Evolutionary conservation across 2,888 invertebrate genomes (phyloP).

Genomic region (Scaptodrosophila latifasciaeformis): DNA sequence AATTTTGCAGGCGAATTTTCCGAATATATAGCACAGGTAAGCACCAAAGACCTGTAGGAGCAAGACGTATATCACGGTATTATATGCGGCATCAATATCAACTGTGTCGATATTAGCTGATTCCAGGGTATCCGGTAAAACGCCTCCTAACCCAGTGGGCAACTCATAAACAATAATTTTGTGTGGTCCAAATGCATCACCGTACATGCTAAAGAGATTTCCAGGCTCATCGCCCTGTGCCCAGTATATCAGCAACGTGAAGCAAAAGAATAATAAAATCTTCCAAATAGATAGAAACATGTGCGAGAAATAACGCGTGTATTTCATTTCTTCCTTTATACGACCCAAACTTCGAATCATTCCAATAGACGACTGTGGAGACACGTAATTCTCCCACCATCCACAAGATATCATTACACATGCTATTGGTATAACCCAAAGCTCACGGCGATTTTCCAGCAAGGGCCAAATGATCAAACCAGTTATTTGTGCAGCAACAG

Average conservation of each 20-base stretch:
- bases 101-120: slow-evolving; percentile 84
- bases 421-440: slow-evolving; percentile 91
- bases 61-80: slow-evolving; percentile 85
- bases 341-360: slow-evolving; percentile 83
- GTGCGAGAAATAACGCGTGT: slow-evolving; percentile 91
- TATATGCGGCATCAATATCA: slow-evolving; percentile 82
- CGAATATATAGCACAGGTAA: slow-evolving; percentile 92
- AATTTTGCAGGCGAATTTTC: slow-evolving; percentile 97
- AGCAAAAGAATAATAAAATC: slow-evolving; percentile 85
- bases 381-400: slow-evolving; percentile 99
- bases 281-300: slow-evolving; percentile 95
- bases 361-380: slow-evolving; percentile 86
- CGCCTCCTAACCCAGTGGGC: slow-evolving; percentile 70
- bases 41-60: slow-evolving; percentile 88
- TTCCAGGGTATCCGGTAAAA: slow-evolving; percentile 84
- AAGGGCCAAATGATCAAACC: slow-evolving; percentile 95
- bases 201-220: slow-evolving; percentile 85
- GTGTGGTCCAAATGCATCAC: slow-evolving; percentile 85
- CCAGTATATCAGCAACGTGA: slow-evolving; percentile 83
- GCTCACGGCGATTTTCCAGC: slow-evolving; percentile 82
- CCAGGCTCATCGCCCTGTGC: slow-evolving; percentile 85
- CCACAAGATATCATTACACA: slow-evolving; percentile 91
- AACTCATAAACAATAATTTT: slow-evolving; percentile 85
- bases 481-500: slow-evolving; percentile 91
- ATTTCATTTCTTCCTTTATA: slow-evolving; percentile 86